Base-by-base conservation (phyloP, 2,797 vertebrate species). In the Sebastes cheni region DNA sequence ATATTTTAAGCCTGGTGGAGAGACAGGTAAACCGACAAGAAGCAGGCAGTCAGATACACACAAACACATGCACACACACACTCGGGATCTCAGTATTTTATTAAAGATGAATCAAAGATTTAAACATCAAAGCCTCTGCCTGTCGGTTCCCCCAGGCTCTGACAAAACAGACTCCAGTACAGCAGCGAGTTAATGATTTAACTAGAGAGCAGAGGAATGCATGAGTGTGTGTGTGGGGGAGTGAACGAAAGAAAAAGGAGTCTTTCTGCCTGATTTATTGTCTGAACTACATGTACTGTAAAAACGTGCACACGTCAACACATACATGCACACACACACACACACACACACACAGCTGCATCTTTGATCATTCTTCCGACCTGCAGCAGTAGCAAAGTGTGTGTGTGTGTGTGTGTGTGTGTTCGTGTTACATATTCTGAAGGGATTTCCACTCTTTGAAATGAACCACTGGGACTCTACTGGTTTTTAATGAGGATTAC, bases 71-170 rank as follows among this genome's bases (percentile, higher is more conserved):
- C 1, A 39, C 20, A 32, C 9, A 65, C 0, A 64, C 34, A 75
- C 14, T 70, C 3, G 72, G 42, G 42, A 9, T 82, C 54, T 69
- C 10, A 65, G 80, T 36, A 50, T 74, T 83, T 88, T 79, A 88
- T 91, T 79, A 86, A 86, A 88, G 81, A 82, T 77, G 58, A 85
- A 89, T 85, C 58, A 81, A 81, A 86, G 67, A 85, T 74, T 61
- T 68, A 71, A 89, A 85, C 79, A 86, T 93, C 84, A 92, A 89
- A 91, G 89, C 54, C 13, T 62, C 34, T 27, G 61, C 68, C 72
- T 50, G 54, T 79, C 52, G 2, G 8, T 6, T 80, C 68, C 89
- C 71, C 80, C 67, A 55, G 86, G 86, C 81, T 83, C 72, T 22
- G 29, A 77, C 56, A 64, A 39, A 9, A 66, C 54, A 27, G 8